phyloP scores from a whole-genome alignment of 2,797 vertebrate species.

The Aeoliscus strigatus region DNA sequence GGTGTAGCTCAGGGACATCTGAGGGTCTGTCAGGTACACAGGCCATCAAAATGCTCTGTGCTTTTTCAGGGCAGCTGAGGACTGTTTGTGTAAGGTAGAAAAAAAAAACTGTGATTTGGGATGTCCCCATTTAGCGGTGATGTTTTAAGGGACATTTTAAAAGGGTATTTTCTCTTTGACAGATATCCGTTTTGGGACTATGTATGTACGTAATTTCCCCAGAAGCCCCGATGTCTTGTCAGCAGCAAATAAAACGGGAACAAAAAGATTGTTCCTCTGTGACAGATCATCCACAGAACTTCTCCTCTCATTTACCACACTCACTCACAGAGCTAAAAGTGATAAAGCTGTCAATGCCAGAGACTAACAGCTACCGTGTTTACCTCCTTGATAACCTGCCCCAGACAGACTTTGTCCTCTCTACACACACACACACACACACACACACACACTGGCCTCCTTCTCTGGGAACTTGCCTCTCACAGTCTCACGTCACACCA shows the following conservation, averaged over 20 bases:
- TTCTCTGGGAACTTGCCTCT: conserved; percentile 20
- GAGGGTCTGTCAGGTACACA: conserved; percentile 32
- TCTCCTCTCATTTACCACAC: not conserved
- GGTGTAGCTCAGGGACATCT: conserved; percentile 17
- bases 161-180: not conserved
- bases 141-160: not conserved
- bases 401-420: conserved; percentile 28
- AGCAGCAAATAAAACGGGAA: conserved; percentile 2
- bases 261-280: conserved; percentile 4
- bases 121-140: not conserved
- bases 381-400: conserved; percentile 39
- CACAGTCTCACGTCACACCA: conserved; percentile 23
- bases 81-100: no score
- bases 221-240: not conserved
- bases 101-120: no score
- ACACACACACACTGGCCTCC: conserved; percentile 7
- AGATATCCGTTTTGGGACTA: not conserved
- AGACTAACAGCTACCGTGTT: conserved; percentile 52
- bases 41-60: conserved; percentile 7
- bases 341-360: conserved; percentile 59
- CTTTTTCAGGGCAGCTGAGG: no score
- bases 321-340: conserved; percentile 42
- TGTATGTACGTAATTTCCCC: conserved; percentile 1
- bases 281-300: conserved; percentile 1
- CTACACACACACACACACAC: conserved; percentile 7